These are phyloP conservation scores for Corbicula japonica DNA, from an alignment of 2,888 invertebrate species.

Conservation along the genomic window DNA sequence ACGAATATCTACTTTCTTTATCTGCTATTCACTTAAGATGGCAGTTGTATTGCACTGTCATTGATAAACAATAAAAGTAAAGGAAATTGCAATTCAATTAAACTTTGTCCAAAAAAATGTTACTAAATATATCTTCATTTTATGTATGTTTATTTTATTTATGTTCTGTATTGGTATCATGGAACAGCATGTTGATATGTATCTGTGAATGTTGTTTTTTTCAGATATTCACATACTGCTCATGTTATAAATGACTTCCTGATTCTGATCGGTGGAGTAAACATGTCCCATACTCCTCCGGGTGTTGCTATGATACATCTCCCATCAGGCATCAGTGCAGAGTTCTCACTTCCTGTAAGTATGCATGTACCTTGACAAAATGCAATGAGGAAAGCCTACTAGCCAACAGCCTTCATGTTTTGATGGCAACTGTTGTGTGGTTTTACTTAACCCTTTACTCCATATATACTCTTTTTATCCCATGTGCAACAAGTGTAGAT, in stretches of 20 bases:
- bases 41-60: too few relatives aligned
- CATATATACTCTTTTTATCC: too few relatives aligned
- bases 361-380: too few relatives aligned
- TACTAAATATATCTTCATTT: neutral
- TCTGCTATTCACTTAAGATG: too few relatives aligned
- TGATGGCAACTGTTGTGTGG: too few relatives aligned
- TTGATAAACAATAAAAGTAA: neutral
- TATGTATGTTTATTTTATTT: neutral
- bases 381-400: too few relatives aligned
- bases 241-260: conserved; percentile 82
- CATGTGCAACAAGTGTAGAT: too few relatives aligned
- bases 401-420: too few relatives aligned
- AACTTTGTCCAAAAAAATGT: neutral
- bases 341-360: conserved; percentile 86
- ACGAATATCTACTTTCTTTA: too few relatives aligned
- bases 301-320: conserved; percentile 85
- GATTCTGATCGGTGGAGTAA: conserved; percentile 86
- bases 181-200: neutral
- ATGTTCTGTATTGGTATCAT: neutral
- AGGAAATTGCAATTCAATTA: neutral
- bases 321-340: conserved; percentile 70
- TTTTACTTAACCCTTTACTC: too few relatives aligned
- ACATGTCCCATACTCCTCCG: conserved; percentile 76
- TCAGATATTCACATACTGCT: conserved; percentile 86
- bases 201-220: conserved; percentile 27